These are phyloP conservation scores for Bombus sylvicola DNA, from an alignment of 1,140 invertebrate genomes.

Conservation along the genomic window DNA sequence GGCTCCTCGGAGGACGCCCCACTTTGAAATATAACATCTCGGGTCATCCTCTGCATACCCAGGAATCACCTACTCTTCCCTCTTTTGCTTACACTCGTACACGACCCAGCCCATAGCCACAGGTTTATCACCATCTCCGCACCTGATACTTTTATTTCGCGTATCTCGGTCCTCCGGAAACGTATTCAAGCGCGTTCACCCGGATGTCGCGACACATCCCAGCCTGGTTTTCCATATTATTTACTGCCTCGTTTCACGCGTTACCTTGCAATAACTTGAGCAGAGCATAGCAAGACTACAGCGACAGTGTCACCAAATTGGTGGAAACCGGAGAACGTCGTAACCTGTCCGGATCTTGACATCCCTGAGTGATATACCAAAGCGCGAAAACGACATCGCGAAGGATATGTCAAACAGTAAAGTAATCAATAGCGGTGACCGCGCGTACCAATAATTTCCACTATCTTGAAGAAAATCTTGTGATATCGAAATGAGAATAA, in stretches of 20 bases:
- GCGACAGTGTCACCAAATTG: constrained; percentile 66
- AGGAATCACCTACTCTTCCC: constrained; percentile 28
- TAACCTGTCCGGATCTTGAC: constrained; percentile 55
- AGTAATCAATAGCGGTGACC: constrained; percentile 40
- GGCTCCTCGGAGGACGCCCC: constrained; percentile 75
- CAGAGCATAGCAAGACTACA: not conserved
- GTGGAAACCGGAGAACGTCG: constrained; percentile 60
- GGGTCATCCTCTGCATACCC: constrained; percentile 52
- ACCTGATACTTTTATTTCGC: constrained; percentile 43
- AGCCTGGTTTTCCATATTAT: constrained; percentile 72
- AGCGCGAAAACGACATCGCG: constrained; percentile 38
- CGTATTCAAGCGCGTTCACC: not conserved
- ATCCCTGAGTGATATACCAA: constrained; percentile 61
- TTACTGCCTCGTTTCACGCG: constrained; percentile 66
- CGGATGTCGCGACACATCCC: too few species aligned
- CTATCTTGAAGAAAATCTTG: too few species aligned
- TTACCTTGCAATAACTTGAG: constrained; percentile 65
- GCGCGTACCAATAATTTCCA: not conserved
- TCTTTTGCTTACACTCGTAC: not conserved
- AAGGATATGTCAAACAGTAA: constrained; percentile 6
- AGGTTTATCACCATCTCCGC: not conserved
- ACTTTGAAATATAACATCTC: constrained; percentile 77
- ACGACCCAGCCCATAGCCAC: too few species aligned
- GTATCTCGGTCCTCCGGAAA: constrained; percentile 36
- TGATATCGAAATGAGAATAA: too few species aligned